These are phyloP conservation scores for Callionymus lyra DNA, from an alignment of 2,113 vertebrate genomes.

Conservation along the genomic window DNA sequence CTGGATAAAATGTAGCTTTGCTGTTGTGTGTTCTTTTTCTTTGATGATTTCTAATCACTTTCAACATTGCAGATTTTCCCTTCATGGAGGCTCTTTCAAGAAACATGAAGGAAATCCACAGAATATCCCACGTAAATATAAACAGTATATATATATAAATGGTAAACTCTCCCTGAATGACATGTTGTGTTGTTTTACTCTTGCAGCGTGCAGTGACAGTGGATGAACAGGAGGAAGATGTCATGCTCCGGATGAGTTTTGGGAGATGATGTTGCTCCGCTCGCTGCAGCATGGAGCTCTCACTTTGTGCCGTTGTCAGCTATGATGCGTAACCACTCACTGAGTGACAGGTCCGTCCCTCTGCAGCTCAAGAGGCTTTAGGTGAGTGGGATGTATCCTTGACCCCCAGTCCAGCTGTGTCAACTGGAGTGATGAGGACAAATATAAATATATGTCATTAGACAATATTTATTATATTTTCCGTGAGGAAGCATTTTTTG, in stretches of 20 bases:
- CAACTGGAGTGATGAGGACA: constrained; percentile 12
- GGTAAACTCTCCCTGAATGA: constrained; percentile 21
- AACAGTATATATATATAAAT: no score
- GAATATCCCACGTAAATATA: no score
- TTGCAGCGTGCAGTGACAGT: constrained; percentile 38
- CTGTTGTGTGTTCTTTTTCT: constrained; percentile 19
- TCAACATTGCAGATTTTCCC: constrained; percentile 24
- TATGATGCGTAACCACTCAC: constrained; percentile 55
- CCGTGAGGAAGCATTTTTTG: no score
- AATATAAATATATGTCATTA: no score
- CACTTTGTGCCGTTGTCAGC: constrained; percentile 61
- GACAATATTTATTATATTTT: no score
- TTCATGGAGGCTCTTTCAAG: not conserved
- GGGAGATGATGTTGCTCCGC: constrained; percentile 58
- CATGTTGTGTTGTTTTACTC: constrained; percentile 34
- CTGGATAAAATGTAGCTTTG: constrained; percentile 24
- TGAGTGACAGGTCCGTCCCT: constrained; percentile 57
- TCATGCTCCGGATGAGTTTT: constrained; percentile 56
- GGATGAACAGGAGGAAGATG: constrained; percentile 58
- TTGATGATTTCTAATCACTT: constrained; percentile 28
- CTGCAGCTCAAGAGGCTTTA: constrained; percentile 45
- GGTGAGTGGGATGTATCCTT: constrained; percentile 64
- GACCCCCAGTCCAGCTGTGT: constrained; percentile 55
- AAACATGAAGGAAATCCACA: no score
- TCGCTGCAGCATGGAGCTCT: constrained; percentile 56